These are phyloP conservation scores for Chrysomela aeneicollis DNA, from an alignment of 2,888 invertebrate species.

Conservation along the genomic window DNA sequence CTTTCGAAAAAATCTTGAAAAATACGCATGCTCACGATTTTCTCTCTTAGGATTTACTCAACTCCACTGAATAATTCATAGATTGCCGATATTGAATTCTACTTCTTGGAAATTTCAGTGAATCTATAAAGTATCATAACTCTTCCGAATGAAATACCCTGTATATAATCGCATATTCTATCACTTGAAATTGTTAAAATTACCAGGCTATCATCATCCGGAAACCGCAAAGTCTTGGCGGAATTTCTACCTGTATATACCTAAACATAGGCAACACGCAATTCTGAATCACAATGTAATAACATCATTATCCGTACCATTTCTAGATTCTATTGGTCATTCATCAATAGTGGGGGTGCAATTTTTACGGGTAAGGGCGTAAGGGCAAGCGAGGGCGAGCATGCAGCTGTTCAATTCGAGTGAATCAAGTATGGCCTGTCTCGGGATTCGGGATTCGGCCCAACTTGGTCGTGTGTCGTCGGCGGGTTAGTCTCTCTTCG, in stretches of 20 bases:
- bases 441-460: background rate
- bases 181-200: too few species aligned
- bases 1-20: too few species aligned
- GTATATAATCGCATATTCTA: too few species aligned
- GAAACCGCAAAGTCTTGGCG: slow-evolving; percentile 33
- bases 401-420: slow-evolving; percentile 55
- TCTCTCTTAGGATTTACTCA: too few species aligned
- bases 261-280: slow-evolving; percentile 56
- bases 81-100: too few species aligned
- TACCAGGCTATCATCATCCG: too few species aligned
- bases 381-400: too few species aligned
- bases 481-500: slow-evolving; percentile 23
- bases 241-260: slow-evolving; percentile 47
- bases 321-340: slow-evolving; percentile 51
- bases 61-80: too few species aligned
- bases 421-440: slow-evolving; percentile 49
- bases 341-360: slow-evolving; percentile 47
- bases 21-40: too few species aligned
- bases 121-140: too few species aligned
- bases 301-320: slow-evolving; percentile 60
- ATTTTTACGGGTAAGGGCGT: slow-evolving; percentile 45
- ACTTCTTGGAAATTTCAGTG: too few species aligned
- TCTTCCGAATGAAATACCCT: too few species aligned
- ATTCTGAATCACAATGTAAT: slow-evolving; percentile 62
- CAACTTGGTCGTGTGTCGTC: slow-evolving; percentile 27